Evolutionary conservation across 2,888 invertebrate species (phyloP).

Genomic region (Polymixis flavicincta): DNA sequence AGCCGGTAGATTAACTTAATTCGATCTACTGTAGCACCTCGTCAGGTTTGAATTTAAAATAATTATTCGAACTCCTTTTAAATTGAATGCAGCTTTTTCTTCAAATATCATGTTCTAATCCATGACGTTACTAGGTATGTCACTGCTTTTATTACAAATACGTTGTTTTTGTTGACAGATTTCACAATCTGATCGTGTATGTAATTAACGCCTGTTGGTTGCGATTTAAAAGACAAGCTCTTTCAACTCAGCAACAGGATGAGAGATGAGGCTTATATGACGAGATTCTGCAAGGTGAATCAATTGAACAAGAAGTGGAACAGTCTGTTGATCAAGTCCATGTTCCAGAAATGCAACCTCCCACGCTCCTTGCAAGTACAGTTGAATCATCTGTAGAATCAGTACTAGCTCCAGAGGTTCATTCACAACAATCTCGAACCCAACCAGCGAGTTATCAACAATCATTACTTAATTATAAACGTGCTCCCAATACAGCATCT

Average conservation of each 20-base stretch:
- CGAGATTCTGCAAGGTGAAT: background rate
- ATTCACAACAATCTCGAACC: constrained; percentile 8
- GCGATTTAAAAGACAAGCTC: constrained; percentile 28
- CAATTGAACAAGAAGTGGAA: constrained; percentile 20
- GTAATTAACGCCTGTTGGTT: constrained; percentile 35
- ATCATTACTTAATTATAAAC: constrained; percentile 16
- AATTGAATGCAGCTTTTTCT: background rate
- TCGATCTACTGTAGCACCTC: constrained; percentile 21
- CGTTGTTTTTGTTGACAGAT: too few species aligned
- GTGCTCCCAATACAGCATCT: constrained; percentile 16
- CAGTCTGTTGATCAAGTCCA: constrained; percentile 9
- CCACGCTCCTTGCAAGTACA: background rate
- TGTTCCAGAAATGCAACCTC: background rate
- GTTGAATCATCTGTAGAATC: constrained; percentile 8
- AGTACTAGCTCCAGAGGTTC: constrained; percentile 13
- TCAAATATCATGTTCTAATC: too few species aligned
- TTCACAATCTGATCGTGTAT: constrained; percentile 22
- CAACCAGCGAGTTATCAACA: constrained; percentile 8
- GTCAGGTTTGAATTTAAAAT: constrained; percentile 32
- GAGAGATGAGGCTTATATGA: constrained; percentile 12
- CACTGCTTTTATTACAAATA: too few species aligned
- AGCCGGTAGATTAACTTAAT: constrained; percentile 25
- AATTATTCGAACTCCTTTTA: constrained; percentile 7
- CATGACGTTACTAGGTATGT: too few species aligned
- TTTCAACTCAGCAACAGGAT: constrained; percentile 19